Evolutionary conservation across 2,113 vertebrate genomes (phyloP), one percentile per base, ranked within the genome.

Genomic region (Procapra przewalskii): DNA sequence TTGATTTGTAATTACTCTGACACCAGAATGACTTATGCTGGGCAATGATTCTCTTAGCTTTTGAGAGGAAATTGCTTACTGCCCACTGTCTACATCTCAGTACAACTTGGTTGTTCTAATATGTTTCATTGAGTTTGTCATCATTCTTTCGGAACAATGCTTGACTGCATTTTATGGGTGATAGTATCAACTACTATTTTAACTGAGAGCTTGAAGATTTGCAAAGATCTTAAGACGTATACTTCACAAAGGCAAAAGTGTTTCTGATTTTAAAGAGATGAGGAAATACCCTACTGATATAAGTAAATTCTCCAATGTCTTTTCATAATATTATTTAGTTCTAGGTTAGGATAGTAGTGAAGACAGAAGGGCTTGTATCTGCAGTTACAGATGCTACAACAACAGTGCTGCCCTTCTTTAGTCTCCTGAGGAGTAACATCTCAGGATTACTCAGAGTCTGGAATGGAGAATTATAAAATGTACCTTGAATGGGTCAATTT

Each of bases 251-350:
- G 33, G 17, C 8, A 40, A 48, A 48, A 84, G 48, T 1, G 3
- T 48, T 15, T 82, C 59, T 67, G 82, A 62, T 17, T 85, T 92
- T 2, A 57, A 36, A 79, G 67, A 67, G 5, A 48, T 13, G 9
- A 14, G 0, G 9, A 57, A 52, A 40, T 4, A 7, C 31, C 54
- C 64, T 11, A 1, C 0, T 2, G 62, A n/a, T 15, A 6, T 33
- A 50, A 14, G 16, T 17, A 52, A 60, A 14, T 52, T 67, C 71
- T 52, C 67, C 36, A 27, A 7, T 1, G 15, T 27, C 33, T 88
- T 55, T 54, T 48, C 81, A 62, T 82, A 40, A 48, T 48, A 80
- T 82, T 31, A 52, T 43, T 43, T 81, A 57, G 71, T 33, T 62
- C 82, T 23, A 82, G 50, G 50, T 27, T 27, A 71, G 75, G 79